Base-by-base conservation (phyloP, 2,113 vertebrate genomes). In the Alces alces region DNA sequence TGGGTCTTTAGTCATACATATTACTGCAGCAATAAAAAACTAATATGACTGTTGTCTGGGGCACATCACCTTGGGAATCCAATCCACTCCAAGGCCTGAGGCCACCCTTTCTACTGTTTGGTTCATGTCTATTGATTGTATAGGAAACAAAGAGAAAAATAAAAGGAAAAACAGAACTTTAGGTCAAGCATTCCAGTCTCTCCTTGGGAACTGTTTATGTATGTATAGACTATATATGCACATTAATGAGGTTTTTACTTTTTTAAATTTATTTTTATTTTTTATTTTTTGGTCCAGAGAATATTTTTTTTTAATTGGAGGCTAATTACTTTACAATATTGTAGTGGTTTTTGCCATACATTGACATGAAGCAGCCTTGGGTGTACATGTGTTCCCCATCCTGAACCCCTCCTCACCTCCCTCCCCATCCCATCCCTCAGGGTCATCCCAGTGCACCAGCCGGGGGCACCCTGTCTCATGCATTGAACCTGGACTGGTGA, bases 141-240 rank as follows among this genome's bases (percentile, higher is more conserved):
- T 14, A 64, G 6, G 28, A 54, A 50, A 30, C 7, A 58, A 8
- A 79, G 27, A 15, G 5, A 23, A 45, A 89, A 28, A 6, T 14
- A 11, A 82, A 85, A 52, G 19, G 33, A 2, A 39, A 55, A 60
- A 15, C 33, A 14, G 7, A 43, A 45, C 36, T 15, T 30, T 2
- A 6, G 76, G n/a, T 43, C 55, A 57, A 43, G 39, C 3, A 0
- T 11, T 83, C 21, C 54, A 7, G 33, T 1, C 39, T 11, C 1
- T 28, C 4, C 25, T 36, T 19, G 66, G 43, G 25, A 7, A 21
- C 13, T 27, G 23, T 54, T 17, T 7, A 5, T 43, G 36, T 21
- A 7, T 19, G 0, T 4, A 1, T 6, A 17, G 55, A 8, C n/a
- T 30, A 0, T 10, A 4, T 0, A 2, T 11, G 27, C 12, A 8